Evolutionary conservation across 1,140 invertebrate genomes (phyloP).

Genomic region (Aporrectodea caliginosa): DNA sequence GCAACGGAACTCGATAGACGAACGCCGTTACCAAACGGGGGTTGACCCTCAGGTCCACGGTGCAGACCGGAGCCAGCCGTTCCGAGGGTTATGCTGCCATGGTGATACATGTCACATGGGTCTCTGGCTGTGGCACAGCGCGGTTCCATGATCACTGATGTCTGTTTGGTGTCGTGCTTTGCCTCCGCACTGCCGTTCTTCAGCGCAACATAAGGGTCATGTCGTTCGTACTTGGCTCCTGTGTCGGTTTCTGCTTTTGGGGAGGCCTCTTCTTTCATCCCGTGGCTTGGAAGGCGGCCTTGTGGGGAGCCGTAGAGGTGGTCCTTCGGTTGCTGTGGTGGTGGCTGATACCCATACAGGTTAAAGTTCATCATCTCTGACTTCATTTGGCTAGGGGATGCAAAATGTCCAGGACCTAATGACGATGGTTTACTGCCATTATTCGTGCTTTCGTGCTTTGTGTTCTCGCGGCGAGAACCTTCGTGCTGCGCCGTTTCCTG

Average conservation of each 20-base stretch:
- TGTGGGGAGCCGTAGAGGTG: neutral
- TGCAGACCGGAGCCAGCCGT: constrained; percentile 6
- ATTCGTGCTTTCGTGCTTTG: neutral
- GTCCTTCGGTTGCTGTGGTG: neutral
- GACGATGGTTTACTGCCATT: neutral
- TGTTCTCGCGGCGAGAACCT: neutral
- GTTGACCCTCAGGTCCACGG: neutral
- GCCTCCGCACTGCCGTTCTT: neutral
- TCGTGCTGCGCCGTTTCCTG: neutral
- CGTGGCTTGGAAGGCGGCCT: neutral
- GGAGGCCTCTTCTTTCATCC: neutral
- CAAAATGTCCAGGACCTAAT: no score
- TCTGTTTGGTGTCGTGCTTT: neutral
- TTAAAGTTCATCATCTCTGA: neutral
- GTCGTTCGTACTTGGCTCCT: neutral
- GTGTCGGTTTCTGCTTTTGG: neutral
- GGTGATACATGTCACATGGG: constrained; percentile 52
- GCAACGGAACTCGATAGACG: neutral
- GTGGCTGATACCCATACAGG: neutral
- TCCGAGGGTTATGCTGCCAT: constrained; percentile 24
- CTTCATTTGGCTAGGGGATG: no score
- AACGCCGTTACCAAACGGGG: neutral
- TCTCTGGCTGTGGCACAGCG: neutral
- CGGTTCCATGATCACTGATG: neutral
- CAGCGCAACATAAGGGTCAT: neutral